A percentile compares a stretch with the other conserved stretches of the same genome.
phyloP scores from a whole-genome alignment of 2,113 vertebrate genomes.

The zebrafish (Danio rerio) region GRCz12tu NC_133180.1:69558501-69559000 shows the following conservation, averaged over 20 bases:
- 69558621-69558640: background rate
- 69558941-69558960: conserved; percentile 52
- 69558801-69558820: conserved; percentile 55
- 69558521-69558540: background rate
- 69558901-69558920: conserved; percentile 47
- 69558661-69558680: background rate
- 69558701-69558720: conserved; percentile 42
- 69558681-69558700: conserved; percentile 30
- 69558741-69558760: conserved; percentile 38
- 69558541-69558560: background rate
- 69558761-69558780: conserved; percentile 56
- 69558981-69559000: conserved; percentile 58
- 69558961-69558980: conserved; percentile 58
- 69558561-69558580: background rate
- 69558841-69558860: conserved; percentile 59
- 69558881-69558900: conserved; percentile 55
- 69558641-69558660: background rate
- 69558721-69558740: conserved; percentile 44
- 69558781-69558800: conserved; percentile 51
- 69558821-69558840: conserved; percentile 52
- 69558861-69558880: conserved; percentile 57
- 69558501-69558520: too few relatives aligned
- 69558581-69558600: background rate
- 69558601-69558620: background rate
- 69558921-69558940: conserved; percentile 49